Evolutionary conservation across 2,113 vertebrate species (phyloP).

Genomic region (Camelus dromedarius): DNA sequence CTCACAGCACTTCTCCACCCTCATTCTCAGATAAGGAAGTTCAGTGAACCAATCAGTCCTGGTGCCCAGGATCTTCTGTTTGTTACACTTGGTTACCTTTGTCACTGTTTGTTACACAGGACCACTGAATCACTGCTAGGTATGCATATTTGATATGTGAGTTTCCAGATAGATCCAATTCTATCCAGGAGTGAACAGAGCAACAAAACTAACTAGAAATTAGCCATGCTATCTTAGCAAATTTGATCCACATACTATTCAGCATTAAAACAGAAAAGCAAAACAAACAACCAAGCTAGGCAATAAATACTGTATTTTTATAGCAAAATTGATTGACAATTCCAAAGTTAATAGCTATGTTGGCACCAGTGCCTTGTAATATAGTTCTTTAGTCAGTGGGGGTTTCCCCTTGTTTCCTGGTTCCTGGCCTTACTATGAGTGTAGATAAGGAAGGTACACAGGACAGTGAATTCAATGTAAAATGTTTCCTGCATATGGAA

Average conservation of each 20-base stretch:
- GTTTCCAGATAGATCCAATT: background rate
- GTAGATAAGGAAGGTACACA: background rate
- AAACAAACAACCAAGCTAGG: conserved; percentile 4
- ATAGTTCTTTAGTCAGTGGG: background rate
- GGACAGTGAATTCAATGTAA: conserved; percentile 1
- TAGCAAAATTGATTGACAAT: conserved; percentile 8
- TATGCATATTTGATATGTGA: background rate
- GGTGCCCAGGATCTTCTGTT: background rate
- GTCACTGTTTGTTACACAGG: background rate
- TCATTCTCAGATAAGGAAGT: background rate
- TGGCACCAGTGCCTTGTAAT: background rate
- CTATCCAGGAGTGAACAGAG: background rate
- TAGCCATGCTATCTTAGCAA: background rate
- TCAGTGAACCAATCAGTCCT: background rate
- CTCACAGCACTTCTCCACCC: background rate
- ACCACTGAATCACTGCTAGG: background rate
- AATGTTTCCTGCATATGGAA: background rate
- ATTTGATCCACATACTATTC: background rate
- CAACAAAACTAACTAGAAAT: background rate
- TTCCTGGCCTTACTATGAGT: background rate
- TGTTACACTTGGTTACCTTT: background rate
- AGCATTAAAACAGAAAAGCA: conserved; percentile 5
- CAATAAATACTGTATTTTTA: background rate
- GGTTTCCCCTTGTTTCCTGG: background rate
- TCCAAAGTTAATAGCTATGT: background rate